Base-by-base conservation (phyloP, 2,888 invertebrate species). In the Leucophora obtusa region DNA sequence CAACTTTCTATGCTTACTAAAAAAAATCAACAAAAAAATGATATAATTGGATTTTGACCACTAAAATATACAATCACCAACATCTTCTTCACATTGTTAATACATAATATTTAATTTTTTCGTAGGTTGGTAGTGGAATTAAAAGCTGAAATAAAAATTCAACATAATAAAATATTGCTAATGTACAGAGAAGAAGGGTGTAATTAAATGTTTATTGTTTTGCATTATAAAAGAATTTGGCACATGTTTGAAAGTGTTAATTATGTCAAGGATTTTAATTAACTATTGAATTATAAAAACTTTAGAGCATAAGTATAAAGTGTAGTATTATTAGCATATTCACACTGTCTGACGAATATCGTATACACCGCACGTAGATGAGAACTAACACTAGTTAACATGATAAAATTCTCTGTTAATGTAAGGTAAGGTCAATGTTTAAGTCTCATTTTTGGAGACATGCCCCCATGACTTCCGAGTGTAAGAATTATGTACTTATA, bases 211-310 rank as follows among this genome's bases (percentile, higher is more conserved):
- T 65, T 73, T 72, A 63, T 51, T 63, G 60, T 21, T 59, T 62
- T 18, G 35, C 24, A 28, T 56, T 33, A 11, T 7, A n/a, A 47
- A 9, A 58, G 24, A 58, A 35, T 35, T 63, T 33, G 72, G 35
- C 58, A 21, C 35, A 43, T 59, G 51, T 24, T 28, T 38, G 17
- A 58, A 58, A 58, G 38, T 66, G 73, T 73, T 73, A 73, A 73
- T 73, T 59, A 73, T 73, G 73, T 73, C 73, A 73, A 73, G 73
- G 73, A 73, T 73, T 63, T 21, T 4, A 14, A 54, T 6, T 28
- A 28, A 28, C 28, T 24, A 51, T 54, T 17, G 53, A n/a, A 50
- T 35, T 35, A n/a, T n/a, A 35, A 38, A 38, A 38, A 11, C 14
- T 38, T 38, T 11, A 6, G 38, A 11, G 38, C 14, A 38, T 28